phyloP scores from a whole-genome alignment of 2,888 invertebrate species.

The Augochlorella aurata region DNA sequence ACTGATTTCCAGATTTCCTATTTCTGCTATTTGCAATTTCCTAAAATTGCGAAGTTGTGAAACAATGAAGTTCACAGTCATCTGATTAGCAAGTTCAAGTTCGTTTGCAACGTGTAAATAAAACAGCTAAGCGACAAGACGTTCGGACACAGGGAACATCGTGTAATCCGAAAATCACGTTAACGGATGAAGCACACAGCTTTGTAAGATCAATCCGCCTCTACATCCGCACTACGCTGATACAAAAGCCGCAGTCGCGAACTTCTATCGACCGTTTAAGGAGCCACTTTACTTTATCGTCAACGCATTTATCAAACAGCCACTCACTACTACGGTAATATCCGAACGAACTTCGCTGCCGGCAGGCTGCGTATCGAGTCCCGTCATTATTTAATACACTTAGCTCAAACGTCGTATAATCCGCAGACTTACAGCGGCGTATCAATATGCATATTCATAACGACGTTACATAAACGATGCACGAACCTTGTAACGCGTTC shows the following conservation, averaged over 20 bases:
- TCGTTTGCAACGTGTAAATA: not conserved
- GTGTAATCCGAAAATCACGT: not conserved
- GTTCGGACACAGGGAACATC: not conserved
- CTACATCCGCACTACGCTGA: not conserved
- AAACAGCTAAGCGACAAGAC: not conserved
- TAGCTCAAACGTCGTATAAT: conserved; percentile 25
- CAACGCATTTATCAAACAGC: not conserved
- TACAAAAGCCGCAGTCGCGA: not conserved
- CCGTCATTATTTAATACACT: conserved; percentile 2
- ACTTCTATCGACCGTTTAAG: not conserved
- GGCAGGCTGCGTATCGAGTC: not conserved
- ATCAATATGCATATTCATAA: conserved; percentile 32
- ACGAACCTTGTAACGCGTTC: conserved; percentile 10
- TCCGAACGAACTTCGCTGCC: conserved; percentile 14
- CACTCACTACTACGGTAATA: conserved; percentile 6
- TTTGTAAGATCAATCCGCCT: not conserved
- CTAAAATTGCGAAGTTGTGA: not conserved
- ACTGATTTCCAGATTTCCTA: too few relatives aligned
- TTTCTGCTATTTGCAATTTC: not conserved
- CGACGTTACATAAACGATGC: conserved; percentile 18
- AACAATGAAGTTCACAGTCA: too few relatives aligned
- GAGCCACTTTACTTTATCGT: conserved; percentile 5
- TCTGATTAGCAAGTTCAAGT: not conserved
- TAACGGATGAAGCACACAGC: not conserved
- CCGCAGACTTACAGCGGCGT: conserved; percentile 20